A percentile compares a stretch with the other conserved stretches of the same genome.
Evolutionary conservation across 2,113 vertebrate species (phyloP).

Genomic region (Gnathonemus longibarbis): DNA sequence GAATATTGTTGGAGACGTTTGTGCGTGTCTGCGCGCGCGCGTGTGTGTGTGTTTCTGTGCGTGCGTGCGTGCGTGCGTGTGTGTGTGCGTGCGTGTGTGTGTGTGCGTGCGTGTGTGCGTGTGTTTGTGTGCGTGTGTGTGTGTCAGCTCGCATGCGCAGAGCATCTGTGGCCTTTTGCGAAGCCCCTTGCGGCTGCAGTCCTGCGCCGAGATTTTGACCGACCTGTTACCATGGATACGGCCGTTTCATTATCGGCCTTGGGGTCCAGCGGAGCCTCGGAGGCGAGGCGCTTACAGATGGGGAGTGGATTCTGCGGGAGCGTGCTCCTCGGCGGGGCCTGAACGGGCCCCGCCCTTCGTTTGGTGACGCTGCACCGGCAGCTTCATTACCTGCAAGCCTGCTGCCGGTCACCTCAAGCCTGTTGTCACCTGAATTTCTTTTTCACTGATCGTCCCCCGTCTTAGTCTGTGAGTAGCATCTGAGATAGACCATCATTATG

Average conservation of each 20-base stretch:
- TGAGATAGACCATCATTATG: not conserved
- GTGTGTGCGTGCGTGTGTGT: not conserved
- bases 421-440: not conserved
- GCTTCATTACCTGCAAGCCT: not conserved
- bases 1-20: not conserved
- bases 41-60: not conserved
- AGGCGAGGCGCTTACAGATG: not conserved
- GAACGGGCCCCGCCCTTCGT: not conserved
- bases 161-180: not conserved
- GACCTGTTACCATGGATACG: slow-evolving; percentile 23
- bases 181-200: not conserved
- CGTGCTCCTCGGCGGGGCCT: not conserved
- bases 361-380: not conserved
- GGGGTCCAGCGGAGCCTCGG: not conserved
- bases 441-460: not conserved
- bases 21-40: not conserved
- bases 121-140: not conserved
- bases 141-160: not conserved
- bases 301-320: not conserved
- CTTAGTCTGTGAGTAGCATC: not conserved
- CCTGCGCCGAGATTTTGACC: slow-evolving; percentile 6
- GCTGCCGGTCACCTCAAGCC: not conserved
- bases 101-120: not conserved
- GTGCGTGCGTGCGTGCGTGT: not conserved
- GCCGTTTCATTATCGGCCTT: not conserved